Evolutionary conservation across 1,140 invertebrate species (phyloP), one percentile per base, ranked within the genome.

Genomic region (Rhopalosiphum maidis): DNA sequence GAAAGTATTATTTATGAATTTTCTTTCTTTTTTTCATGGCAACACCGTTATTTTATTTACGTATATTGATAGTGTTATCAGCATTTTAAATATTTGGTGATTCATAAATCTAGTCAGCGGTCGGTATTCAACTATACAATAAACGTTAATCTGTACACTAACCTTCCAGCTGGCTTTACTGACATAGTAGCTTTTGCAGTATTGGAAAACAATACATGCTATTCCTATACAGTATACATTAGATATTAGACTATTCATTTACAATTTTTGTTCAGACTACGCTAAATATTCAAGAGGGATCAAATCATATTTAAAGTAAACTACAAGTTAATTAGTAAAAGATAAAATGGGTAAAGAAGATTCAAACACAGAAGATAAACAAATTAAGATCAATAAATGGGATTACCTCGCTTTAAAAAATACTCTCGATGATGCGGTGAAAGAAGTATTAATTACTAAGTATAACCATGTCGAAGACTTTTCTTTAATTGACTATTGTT

Each of bases 331-430:
- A 87, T 89, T 23, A 54, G 37, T 43, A 15, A 3, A 25, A 89
- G 35, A 55, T 48, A 85, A 85, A 51, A 93, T 93, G 91, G 82
- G n/a, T 6, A 85, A 93, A 55, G 82, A 83, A 22, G 37, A 93
- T 4, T 54, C 82, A 43, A 93, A 86, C 23, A n/a, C 95, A 96
- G 95, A 93, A 1, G 82, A 93, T 51, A 96, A 96, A 94, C 96
- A 96, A 23, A 97, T 98, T 23, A 99, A 98, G 96, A 97, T 99
- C 77, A 99, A 99, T 95, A 99, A 99, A 96, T 99, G 99, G 99
- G 99, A 99, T 96, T 98, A 98, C 43, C 97, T 97, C 94, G 99
- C 99, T 18, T 97, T 99, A 3, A 99, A 99, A 96, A 99, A 99
- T 96, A 98, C 99, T 22, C 96, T 99, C 93, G 99, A 99, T 96